These are phyloP conservation scores for Furnarius figulus DNA, from an alignment of 2,113 vertebrate species.

Conservation along the genomic window DNA sequence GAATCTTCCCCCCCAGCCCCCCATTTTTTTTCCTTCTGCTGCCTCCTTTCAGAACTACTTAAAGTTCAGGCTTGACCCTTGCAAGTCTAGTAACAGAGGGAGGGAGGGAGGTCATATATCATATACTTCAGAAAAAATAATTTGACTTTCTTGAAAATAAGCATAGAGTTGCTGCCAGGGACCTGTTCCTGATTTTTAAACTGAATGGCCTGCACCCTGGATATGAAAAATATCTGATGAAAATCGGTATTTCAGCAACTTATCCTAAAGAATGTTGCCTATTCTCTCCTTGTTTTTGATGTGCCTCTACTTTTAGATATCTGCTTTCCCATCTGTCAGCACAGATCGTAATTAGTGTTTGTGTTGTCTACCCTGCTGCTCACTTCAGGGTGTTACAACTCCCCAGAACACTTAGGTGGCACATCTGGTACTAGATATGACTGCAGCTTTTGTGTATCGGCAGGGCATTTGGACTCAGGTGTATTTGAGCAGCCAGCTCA, in stretches of 20 bases:
- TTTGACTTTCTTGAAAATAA: conserved; percentile 29
- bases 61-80: not conserved
- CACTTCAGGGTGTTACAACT: not conserved
- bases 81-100: not conserved
- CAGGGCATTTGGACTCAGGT: not conserved
- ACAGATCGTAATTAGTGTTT: not conserved
- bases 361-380: not conserved
- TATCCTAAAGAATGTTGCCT: not conserved
- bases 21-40: not conserved
- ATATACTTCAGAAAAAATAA: not conserved
- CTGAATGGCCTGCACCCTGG: not conserved
- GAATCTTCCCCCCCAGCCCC: rapidly evolving
- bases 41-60: not conserved
- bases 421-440: not conserved
- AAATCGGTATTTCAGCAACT: not conserved
- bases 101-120: not conserved
- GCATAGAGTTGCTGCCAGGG: not conserved
- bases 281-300: not conserved
- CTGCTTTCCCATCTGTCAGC: not conserved
- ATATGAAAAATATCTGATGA: not conserved
- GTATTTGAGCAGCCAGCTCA: not conserved
- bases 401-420: not conserved
- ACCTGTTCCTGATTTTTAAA: not conserved
- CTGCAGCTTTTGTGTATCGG: not conserved
- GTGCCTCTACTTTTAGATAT: not conserved